phyloP scores from a whole-genome alignment of 1,140 invertebrate genomes.

The Lutraria rhynchaena region DNA sequence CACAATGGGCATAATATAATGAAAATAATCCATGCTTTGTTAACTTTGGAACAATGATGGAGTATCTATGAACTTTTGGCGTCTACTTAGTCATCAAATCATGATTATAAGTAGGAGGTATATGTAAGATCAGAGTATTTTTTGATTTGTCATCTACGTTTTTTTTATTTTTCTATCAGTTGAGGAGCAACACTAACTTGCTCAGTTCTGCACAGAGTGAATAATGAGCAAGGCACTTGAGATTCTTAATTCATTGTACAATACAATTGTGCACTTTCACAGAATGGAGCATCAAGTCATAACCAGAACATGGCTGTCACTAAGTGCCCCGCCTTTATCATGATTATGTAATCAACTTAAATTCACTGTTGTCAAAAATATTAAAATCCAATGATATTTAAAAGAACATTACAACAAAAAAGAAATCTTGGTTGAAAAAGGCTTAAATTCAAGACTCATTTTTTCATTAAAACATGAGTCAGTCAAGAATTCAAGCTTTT shows the following conservation, averaged over 20 bases:
- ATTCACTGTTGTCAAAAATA: slow-evolving; percentile 12
- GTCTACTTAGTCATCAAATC: too few species aligned
- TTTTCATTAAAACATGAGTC: too few species aligned
- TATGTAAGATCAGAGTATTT: slow-evolving; percentile 30
- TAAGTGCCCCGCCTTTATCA: slow-evolving; percentile 7
- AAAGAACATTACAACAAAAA: slow-evolving; percentile 14
- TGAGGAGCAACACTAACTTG: slow-evolving; percentile 19
- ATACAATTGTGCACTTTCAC: slow-evolving; percentile 21
- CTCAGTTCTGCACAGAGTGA: slow-evolving; percentile 15
- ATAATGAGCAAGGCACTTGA: slow-evolving; percentile 54
- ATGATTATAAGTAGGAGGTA: background rate
- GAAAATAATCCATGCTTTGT: slow-evolving; percentile 10
- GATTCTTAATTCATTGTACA: slow-evolving; percentile 47
- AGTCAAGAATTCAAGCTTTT: slow-evolving; percentile 58
- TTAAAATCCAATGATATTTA: slow-evolving; percentile 44
- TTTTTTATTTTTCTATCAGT: background rate
- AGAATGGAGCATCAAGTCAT: slow-evolving; percentile 48
- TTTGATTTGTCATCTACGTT: slow-evolving; percentile 17
- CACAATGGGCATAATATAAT: slow-evolving; percentile 28
- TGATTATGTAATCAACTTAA: slow-evolving; percentile 3
- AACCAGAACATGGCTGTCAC: background rate
- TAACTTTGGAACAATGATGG: slow-evolving; percentile 16
- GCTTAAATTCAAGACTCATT: slow-evolving; percentile 51
- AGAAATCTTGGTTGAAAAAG: slow-evolving; percentile 38
- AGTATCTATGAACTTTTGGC: too few species aligned